Percentiles rank a stretch among this genome's conserved stretches.
These are phyloP conservation scores for Petrosia ficiformis DNA, from an alignment of 37 sponge, comb jelly and placozoan species.

Conservation along the genomic window DNA sequence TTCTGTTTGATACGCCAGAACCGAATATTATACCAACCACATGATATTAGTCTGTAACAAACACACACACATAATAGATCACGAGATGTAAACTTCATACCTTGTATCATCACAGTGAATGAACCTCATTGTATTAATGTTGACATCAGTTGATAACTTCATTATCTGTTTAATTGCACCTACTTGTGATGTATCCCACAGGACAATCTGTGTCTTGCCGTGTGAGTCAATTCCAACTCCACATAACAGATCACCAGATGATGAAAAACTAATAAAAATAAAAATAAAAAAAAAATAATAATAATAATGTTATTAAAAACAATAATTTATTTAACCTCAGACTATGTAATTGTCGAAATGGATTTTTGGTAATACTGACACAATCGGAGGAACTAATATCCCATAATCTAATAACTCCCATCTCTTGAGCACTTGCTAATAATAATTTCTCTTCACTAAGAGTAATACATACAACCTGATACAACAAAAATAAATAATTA, in stretches of 20 bases:
- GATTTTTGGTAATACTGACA: too few species aligned
- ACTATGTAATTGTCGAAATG: too few species aligned
- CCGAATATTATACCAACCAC: conserved; percentile 85
- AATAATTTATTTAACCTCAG: not conserved
- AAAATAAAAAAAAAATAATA: not conserved
- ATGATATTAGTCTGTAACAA: conserved; percentile 73
- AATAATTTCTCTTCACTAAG: not conserved
- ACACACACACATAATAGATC: not conserved
- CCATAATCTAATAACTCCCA: not conserved
- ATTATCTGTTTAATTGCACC: conserved; percentile 25
- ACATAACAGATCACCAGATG: conserved; percentile 63
- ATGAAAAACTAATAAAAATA: conserved; percentile 59
- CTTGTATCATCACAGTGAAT: conserved; percentile 79
- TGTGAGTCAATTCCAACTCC: conserved; percentile 72
- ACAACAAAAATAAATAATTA: not conserved
- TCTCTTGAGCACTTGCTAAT: not conserved
- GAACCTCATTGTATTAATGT: conserved; percentile 63
- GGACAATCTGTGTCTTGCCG: conserved; percentile 50
- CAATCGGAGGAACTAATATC: too few species aligned
- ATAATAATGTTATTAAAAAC: not conserved
- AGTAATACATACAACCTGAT: not conserved
- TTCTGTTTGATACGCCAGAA: conserved; percentile 75
- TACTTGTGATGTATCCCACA: conserved; percentile 59
- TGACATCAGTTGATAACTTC: conserved; percentile 69
- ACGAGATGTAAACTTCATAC: conserved; percentile 33